These are phyloP conservation scores for Gymnoscelis rufifasciata DNA, from an alignment of 2,888 invertebrate species.

Conservation along the genomic window DNA sequence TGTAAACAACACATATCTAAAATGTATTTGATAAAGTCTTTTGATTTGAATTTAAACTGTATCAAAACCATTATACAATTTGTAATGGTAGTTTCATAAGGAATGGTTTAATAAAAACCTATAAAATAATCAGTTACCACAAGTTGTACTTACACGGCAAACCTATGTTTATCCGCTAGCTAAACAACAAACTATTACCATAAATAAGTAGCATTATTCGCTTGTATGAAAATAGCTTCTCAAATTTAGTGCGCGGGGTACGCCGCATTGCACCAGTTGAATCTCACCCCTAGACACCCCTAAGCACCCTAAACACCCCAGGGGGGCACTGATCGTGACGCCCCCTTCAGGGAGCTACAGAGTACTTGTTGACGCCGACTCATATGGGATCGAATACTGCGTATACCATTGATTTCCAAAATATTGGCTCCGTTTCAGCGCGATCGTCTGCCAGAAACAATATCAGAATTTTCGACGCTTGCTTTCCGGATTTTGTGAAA, in stretches of 20 bases:
- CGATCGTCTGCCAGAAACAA: slow-evolving; percentile 15
- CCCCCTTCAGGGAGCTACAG: slow-evolving; percentile 29
- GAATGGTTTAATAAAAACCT: no score
- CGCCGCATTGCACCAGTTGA: slow-evolving; percentile 79
- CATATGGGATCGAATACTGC: slow-evolving; percentile 41
- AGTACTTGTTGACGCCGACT: slow-evolving; percentile 65
- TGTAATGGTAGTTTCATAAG: no score
- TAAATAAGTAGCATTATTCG: background rate
- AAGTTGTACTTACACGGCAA: no score
- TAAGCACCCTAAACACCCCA: no score
- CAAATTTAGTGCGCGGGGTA: slow-evolving; percentile 37
- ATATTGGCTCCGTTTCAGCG: slow-evolving; percentile 25
- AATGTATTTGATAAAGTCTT: no score
- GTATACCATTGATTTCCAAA: slow-evolving; percentile 44
- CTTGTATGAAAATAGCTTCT: background rate
- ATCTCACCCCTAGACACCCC: slow-evolving; percentile 69
- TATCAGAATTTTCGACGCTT: no score
- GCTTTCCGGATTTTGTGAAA: background rate
- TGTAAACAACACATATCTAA: no score
- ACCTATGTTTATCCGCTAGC: no score
- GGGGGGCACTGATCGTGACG: slow-evolving; percentile 25
- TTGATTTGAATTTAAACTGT: no score
- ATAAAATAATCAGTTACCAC: no score
- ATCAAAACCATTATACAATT: no score
- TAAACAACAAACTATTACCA: no score